Percentiles rank a stretch among this genome's conserved stretches.
Conservation (phyloP, 2,888 invertebrate species). For the Nudaria mundana region DNA sequence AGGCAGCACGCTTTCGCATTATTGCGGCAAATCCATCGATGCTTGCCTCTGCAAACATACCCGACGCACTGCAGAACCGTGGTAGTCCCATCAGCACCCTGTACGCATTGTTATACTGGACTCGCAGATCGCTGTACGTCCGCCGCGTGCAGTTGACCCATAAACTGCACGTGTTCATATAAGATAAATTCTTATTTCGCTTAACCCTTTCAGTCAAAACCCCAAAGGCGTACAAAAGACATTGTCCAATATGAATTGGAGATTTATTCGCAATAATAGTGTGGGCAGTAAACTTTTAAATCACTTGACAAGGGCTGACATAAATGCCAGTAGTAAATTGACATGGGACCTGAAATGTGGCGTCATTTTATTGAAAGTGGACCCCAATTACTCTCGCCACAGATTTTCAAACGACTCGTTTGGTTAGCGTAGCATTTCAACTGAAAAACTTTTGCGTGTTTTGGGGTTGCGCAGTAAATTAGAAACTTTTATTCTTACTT, state of each 20-base stretch:
- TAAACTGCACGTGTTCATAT: no score
- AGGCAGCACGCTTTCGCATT: no score
- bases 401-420: conserved; percentile 58
- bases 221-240: conserved; percentile 3
- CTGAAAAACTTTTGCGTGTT: conserved; percentile 7
- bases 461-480: conserved; percentile 7
- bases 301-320: conserved; percentile 32
- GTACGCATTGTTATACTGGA: no score
- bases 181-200: conserved; percentile 14
- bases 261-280: conserved; percentile 29
- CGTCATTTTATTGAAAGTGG: conserved; percentile 54
- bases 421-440: conserved; percentile 44
- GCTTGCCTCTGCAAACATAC: no score
- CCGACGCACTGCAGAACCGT: no score
- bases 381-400: conserved; percentile 61
- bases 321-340: conserved; percentile 55
- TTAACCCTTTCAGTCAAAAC: neutral
- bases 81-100: no score
- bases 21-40: no score
- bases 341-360: conserved; percentile 63
- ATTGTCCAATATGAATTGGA: conserved; percentile 2
- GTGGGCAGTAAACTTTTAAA: conserved; percentile 27
- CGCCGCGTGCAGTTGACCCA: no score
- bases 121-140: no score
- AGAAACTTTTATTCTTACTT: no score